Evolutionary conservation across 2,797 vertebrate genomes (phyloP), one percentile per base, ranked within the genome.

Genomic region (Microctenopoma steveboyesi): DNA sequence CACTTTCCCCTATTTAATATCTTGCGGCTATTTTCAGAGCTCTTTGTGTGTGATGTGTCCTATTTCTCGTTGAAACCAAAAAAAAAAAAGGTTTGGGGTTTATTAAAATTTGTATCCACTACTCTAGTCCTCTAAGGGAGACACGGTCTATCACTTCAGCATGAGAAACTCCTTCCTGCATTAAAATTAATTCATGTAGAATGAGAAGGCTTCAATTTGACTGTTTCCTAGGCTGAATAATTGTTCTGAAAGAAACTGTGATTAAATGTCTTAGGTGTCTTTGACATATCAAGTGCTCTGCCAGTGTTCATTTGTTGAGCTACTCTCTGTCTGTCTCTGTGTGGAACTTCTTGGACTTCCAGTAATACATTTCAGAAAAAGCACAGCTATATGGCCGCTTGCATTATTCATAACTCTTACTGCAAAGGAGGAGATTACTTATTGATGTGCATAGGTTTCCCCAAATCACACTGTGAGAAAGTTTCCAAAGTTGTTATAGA

Each of bases 351-450:
- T 64, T 43, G 22, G 25, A 64, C 71, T 81, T 73, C 61, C 61
- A 76, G 65, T 73, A 76, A 78, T 83, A 57, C 69, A 74, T 80
- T 75, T 84, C 53, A 64, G 76, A 78, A 66, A 67, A 79, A 67
- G 48, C 69, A 7, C 37, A 35, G 77, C 76, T 83, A 72, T 86
- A 76, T 22, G 67, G 69, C 58, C 45, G 69, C 49, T 13, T 87
- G 82, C 77, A 89, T 89, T 86, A 89, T 89, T 89, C 88, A 90
- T 87, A 81, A 62, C 59, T 51, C 61, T 54, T n/a, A 57, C 79
- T 79, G 72, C 78, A 66, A 42, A 67, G 45, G 16, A 9, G 65
- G 59, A 81, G 65, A 86, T 86, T 69, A 86, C 58, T 86, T 84
- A 89, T 82, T 85, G 76, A 90, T 89, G 82, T 59, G 67, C 73